Conservation (phyloP, 2,797 vertebrate genomes). For the Eulemur coronatus region DNA sequence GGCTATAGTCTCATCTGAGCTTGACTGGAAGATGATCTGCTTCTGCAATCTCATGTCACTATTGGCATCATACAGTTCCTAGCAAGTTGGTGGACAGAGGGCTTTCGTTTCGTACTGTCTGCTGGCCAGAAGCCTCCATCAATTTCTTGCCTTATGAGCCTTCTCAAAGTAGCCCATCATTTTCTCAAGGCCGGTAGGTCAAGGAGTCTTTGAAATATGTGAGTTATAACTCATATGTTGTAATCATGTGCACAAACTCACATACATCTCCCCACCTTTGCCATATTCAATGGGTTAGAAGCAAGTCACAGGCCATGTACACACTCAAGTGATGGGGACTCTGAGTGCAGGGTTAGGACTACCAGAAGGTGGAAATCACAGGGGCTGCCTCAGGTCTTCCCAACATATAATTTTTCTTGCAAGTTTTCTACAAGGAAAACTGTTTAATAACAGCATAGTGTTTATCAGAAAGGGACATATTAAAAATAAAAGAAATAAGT, state of each 20-base stretch:
- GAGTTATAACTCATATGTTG: background rate
- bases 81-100: background rate
- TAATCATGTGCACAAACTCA: background rate
- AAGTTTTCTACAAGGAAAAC: background rate
- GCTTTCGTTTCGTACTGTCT: background rate
- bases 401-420: background rate
- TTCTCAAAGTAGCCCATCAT: background rate
- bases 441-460: background rate
- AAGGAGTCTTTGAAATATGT: background rate
- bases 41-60: background rate
- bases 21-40: background rate
- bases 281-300: background rate
- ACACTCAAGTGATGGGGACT: background rate
- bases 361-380: accelerated
- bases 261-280: background rate
- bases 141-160: background rate
- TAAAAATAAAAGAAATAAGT: background rate
- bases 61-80: background rate
- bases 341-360: background rate
- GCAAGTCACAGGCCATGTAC: background rate
- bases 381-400: background rate
- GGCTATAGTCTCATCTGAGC: background rate
- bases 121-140: background rate
- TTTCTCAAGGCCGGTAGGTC: background rate
- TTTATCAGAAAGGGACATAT: background rate